Evolutionary conservation across 37 sponge, comb jelly and placozoan species (phyloP).

Genomic region (Corticium candelabrum): DNA sequence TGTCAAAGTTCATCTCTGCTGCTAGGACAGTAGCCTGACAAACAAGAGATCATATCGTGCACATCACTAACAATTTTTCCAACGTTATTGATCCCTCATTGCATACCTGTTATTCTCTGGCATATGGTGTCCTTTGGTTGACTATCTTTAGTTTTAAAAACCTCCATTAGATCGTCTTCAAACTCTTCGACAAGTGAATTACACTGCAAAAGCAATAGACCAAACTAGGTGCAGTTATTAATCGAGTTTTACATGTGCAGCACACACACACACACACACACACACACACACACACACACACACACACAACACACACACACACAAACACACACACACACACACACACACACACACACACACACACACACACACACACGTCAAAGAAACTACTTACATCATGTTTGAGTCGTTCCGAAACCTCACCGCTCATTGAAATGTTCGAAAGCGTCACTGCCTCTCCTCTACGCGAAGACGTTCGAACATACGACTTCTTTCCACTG

Average conservation of each 20-base stretch:
- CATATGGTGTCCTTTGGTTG: slow-evolving; percentile 13
- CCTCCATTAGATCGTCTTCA: slow-evolving; percentile 50
- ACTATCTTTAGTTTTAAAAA: slow-evolving; percentile 21
- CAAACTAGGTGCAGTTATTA: background rate
- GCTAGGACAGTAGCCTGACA: too few species aligned
- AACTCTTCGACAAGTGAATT: slow-evolving; percentile 31
- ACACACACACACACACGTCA: background rate
- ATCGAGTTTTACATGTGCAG: too few species aligned
- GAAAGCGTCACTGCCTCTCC: slow-evolving; percentile 52
- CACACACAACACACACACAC: background rate
- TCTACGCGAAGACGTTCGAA: slow-evolving; percentile 43
- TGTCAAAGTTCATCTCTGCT: too few species aligned
- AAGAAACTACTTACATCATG: slow-evolving; percentile 27
- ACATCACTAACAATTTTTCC: too few species aligned
- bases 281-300: too few species aligned
- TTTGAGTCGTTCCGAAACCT: slow-evolving; percentile 27
- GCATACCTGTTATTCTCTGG: background rate
- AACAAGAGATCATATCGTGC: too few species aligned
- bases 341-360: too few species aligned
- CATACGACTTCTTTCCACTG: slow-evolving; percentile 44
- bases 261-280: too few species aligned
- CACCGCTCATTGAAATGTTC: slow-evolving; percentile 46
- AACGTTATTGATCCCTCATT: too few species aligned
- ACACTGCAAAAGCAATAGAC: slow-evolving; percentile 34
- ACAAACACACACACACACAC: background rate